Evolutionary conservation across 2,888 invertebrate species (phyloP).

Genomic region (Copidosoma aretas): DNA sequence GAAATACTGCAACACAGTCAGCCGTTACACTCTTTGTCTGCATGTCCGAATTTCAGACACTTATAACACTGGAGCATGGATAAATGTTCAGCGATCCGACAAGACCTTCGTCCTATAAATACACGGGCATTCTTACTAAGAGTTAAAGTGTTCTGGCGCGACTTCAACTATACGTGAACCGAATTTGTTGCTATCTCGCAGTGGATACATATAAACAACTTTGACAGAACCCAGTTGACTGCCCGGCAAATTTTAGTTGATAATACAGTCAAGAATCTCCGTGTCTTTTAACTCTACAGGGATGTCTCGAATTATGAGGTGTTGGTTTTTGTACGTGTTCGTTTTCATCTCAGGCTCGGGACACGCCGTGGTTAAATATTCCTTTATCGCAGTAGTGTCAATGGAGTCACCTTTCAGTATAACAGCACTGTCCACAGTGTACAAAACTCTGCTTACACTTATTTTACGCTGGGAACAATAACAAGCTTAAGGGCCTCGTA

Average conservation of each 20-base stretch:
- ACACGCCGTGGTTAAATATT: not conserved
- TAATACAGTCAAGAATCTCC: not conserved
- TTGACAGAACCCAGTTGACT: not conserved
- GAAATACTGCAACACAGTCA: not conserved
- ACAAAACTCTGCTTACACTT: not conserved
- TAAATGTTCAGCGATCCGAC: not conserved
- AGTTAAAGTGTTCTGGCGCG: not conserved
- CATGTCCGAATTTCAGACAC: not conserved
- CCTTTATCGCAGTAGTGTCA: not conserved
- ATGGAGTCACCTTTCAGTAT: not conserved
- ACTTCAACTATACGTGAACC: not conserved
- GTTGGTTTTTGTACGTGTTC: not conserved
- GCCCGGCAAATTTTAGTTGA: not conserved
- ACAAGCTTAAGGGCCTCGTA: not conserved
- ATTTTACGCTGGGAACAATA: not conserved
- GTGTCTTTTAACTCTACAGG: not conserved
- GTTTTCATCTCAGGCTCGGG: not conserved
- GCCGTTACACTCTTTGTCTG: not conserved
- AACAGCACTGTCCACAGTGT: not conserved
- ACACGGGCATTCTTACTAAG: not conserved
- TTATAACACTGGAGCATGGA: not conserved
- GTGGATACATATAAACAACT: not conserved
- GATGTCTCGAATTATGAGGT: not conserved
- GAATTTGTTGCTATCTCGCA: not conserved
- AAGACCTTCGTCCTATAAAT: not conserved